Conservation (phyloP, 2,888 invertebrate genomes). For the Linnaemya vulpina region DNA sequence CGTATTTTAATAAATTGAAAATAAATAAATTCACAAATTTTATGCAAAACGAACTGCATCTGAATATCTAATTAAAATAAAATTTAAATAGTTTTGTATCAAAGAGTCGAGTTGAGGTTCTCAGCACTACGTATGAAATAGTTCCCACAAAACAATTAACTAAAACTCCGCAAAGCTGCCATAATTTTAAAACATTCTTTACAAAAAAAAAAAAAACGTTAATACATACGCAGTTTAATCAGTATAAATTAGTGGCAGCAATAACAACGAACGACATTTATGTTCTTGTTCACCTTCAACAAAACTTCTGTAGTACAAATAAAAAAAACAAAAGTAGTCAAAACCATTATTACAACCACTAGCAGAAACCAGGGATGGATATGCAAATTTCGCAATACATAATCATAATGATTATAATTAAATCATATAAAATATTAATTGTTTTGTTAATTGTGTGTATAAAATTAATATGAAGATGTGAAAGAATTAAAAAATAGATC, state of each 20-base stretch:
- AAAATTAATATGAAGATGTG: no score
- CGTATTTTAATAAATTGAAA: no score
- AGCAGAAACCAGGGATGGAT: not conserved
- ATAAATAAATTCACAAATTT: no score
- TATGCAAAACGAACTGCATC: no score
- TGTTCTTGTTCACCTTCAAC: slow-evolving; percentile 70
- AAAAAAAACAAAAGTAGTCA: slow-evolving; percentile 19
- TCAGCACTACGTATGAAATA: not conserved
- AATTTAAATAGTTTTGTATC: not conserved
- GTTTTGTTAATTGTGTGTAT: no score
- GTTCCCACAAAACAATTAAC: not conserved
- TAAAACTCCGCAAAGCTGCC: not conserved
- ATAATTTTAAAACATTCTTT: not conserved
- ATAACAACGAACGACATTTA: slow-evolving; percentile 39
- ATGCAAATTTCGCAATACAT: no score
- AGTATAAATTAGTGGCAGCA: slow-evolving; percentile 35
- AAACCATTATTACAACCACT: not conserved
- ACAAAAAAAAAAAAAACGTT: not conserved
- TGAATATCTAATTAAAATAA: no score
- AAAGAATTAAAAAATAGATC: no score
- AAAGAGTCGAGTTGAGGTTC: not conserved
- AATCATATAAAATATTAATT: no score
- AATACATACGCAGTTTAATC: not conserved
- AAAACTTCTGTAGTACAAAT: slow-evolving; percentile 5
- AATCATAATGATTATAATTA: no score